Evolutionary conservation across 2,113 vertebrate species (phyloP).

Genomic region (Bombycilla garrulus): DNA sequence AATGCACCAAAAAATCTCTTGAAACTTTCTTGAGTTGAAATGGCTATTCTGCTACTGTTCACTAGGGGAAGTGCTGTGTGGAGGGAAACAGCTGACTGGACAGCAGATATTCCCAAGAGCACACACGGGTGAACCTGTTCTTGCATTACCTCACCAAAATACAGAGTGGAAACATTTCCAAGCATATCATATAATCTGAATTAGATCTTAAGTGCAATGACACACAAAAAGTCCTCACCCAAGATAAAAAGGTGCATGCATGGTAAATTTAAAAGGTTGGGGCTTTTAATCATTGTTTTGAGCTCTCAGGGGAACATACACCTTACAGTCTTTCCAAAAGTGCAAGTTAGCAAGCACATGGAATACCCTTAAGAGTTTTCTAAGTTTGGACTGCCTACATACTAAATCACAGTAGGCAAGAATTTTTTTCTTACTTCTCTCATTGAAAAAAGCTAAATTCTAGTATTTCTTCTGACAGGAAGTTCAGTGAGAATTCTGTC

Average conservation of each 20-base stretch:
- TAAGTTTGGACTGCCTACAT: background rate
- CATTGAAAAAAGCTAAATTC: background rate
- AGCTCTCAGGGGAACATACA: background rate
- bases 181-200: background rate
- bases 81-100: background rate
- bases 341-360: background rate
- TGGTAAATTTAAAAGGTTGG: background rate
- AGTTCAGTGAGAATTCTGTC: background rate
- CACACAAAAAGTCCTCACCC: background rate
- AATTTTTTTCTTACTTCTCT: background rate
- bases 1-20: background rate
- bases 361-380: background rate
- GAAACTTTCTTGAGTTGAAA: background rate
- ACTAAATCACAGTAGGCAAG: background rate
- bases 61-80: background rate
- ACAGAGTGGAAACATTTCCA: background rate
- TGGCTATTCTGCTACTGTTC: background rate
- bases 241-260: background rate
- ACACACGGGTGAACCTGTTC: background rate
- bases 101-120: fast-evolving
- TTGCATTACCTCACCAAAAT: background rate
- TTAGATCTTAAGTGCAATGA: background rate
- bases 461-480: background rate
- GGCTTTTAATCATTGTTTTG: background rate
- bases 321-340: background rate